Conservation (phyloP, 2,888 invertebrate species). For the Acrobasis repandana region DNA sequence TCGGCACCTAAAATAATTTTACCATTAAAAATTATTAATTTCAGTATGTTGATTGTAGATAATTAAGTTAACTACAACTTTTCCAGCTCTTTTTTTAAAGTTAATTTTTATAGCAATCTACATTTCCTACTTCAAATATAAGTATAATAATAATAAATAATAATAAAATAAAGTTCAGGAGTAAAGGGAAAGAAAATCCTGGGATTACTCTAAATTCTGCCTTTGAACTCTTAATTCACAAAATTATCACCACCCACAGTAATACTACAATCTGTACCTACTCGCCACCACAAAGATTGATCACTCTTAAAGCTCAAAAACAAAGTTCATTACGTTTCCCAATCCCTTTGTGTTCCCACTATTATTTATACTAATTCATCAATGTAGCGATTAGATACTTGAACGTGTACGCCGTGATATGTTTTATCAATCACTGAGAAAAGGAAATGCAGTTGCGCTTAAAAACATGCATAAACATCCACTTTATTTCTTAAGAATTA, state of each 20-base stretch:
- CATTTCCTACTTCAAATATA: no score
- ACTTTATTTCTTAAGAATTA: background rate
- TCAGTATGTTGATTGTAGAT: no score
- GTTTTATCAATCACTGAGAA: constrained; percentile 40
- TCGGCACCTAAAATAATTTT: no score
- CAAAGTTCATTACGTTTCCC: constrained; percentile 35
- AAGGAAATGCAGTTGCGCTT: background rate
- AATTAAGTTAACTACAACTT: no score
- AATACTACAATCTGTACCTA: background rate
- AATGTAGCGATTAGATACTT: constrained; percentile 67
- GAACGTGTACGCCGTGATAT: constrained; percentile 57
- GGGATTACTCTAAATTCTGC: no score
- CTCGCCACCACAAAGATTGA: constrained; percentile 42
- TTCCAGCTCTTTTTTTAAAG: no score
- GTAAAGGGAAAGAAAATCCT: no score
- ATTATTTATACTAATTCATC: constrained; percentile 62
- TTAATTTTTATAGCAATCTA: no score
- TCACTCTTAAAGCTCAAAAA: constrained; percentile 37
- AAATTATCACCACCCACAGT: background rate
- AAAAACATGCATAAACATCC: background rate
- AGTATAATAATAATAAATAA: no score
- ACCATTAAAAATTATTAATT: no score
- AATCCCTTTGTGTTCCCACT: constrained; percentile 28
- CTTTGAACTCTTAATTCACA: no score
- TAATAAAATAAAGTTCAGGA: no score